These are phyloP conservation scores for Abscondita cerata DNA, from an alignment of 2,888 invertebrate genomes.

Conservation along the genomic window DNA sequence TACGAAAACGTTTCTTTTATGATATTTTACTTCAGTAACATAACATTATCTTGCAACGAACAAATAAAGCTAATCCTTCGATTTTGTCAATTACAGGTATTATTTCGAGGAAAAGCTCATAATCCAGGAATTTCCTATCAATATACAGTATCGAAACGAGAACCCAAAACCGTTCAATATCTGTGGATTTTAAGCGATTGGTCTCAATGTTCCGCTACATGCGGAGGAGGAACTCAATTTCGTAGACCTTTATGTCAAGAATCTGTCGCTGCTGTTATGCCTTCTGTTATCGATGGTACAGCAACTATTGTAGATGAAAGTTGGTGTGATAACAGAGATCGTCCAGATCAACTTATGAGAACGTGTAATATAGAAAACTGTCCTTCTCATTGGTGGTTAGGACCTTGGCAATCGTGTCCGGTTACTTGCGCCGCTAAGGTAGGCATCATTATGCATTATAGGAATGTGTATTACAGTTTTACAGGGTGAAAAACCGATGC, in stretches of 20 bases:
- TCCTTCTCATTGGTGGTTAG: constrained; percentile 85
- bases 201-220: constrained; percentile 78
- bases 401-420: constrained; percentile 86
- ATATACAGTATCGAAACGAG: constrained; percentile 76
- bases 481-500: constrained; percentile 62
- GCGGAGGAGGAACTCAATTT: constrained; percentile 77
- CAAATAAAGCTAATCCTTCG: constrained; percentile 12
- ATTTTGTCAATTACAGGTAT: constrained; percentile 61
- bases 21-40: too few species aligned
- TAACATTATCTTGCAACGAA: neutral
- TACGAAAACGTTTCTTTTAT: too few species aligned
- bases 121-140: constrained; percentile 86
- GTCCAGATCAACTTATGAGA: constrained; percentile 67
- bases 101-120: constrained; percentile 74
- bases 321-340: constrained; percentile 56
- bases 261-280: constrained; percentile 55
- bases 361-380: constrained; percentile 72
- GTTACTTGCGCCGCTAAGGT: constrained; percentile 66
- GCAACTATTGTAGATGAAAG: constrained; percentile 55
- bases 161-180: constrained; percentile 67
- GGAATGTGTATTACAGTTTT: neutral
- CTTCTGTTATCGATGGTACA: constrained; percentile 55
- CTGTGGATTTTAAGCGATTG: constrained; percentile 82
- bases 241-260: constrained; percentile 62
- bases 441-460: constrained; percentile 19